These are phyloP conservation scores for Burhinus bistriatus DNA, from an alignment of 2,113 vertebrate genomes.

Conservation along the genomic window DNA sequence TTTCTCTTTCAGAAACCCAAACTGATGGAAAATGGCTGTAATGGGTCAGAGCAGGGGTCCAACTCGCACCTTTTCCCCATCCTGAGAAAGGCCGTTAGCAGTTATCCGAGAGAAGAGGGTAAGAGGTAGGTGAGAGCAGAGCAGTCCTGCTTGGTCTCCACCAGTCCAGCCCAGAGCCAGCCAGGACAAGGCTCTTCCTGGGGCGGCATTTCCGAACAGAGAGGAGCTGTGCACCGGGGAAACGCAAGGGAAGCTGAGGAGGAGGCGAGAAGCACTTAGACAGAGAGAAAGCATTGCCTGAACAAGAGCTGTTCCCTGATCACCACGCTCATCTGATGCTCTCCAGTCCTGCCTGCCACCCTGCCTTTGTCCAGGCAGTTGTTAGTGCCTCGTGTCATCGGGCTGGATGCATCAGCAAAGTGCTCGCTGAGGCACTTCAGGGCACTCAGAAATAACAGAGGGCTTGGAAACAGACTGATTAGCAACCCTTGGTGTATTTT, in stretches of 20 bases:
- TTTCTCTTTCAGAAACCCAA: background rate
- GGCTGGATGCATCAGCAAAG: background rate
- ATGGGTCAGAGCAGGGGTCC: background rate
- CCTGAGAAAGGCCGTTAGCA: background rate
- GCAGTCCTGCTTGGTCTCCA: fast-evolving
- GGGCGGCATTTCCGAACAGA: background rate
- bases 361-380: background rate
- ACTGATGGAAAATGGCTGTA: background rate
- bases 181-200: background rate
- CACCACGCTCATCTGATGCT: background rate
- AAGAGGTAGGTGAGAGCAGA: background rate
- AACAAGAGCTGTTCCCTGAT: background rate
- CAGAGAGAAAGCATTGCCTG: background rate
- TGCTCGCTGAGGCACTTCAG: background rate
- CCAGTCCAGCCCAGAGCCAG: background rate
- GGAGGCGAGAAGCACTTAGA: background rate
- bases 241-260: background rate
- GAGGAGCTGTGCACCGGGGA: background rate
- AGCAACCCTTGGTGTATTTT: background rate
- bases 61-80: background rate
- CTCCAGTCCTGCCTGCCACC: background rate
- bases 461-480: background rate
- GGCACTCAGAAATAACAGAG: background rate
- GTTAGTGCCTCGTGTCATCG: background rate
- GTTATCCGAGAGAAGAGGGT: background rate